Percentiles rank a stretch among this genome's conserved stretches.
phyloP scores from a whole-genome alignment of 2,888 invertebrate genomes.

The Rotaria magnacalcarata region DNA sequence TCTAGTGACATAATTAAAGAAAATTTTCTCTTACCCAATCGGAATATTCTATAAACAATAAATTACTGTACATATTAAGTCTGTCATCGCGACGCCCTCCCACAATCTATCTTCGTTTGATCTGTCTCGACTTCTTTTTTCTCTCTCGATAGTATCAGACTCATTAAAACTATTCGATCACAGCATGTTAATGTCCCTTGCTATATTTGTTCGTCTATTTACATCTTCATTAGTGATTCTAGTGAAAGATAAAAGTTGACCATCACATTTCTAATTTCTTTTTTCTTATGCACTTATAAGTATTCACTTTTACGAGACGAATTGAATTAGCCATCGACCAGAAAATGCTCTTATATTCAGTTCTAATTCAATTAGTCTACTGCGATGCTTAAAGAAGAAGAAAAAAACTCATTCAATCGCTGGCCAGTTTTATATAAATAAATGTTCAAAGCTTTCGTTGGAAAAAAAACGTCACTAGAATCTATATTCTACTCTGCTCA shows the following conservation, averaged over 20 bases:
- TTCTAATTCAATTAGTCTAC: background rate
- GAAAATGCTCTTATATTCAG: background rate
- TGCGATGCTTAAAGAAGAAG: background rate
- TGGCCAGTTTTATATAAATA: background rate
- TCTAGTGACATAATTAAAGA: too few relatives aligned
- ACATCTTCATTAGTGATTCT: conserved; percentile 23
- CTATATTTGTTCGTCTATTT: background rate
- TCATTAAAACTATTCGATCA: background rate
- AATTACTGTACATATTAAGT: background rate
- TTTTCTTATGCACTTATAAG: background rate
- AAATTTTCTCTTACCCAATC: background rate
- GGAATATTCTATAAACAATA: background rate
- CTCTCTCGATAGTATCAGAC: background rate
- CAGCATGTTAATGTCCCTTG: background rate
- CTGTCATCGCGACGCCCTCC: background rate
- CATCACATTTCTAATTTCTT: background rate
- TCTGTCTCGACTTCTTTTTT: background rate
- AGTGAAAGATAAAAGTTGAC: background rate
- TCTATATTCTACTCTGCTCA: too few relatives aligned
- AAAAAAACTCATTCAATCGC: background rate
- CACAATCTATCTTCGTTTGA: background rate
- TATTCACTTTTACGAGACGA: background rate
- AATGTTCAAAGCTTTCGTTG: too few relatives aligned
- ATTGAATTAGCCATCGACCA: background rate
- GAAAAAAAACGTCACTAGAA: too few relatives aligned